A percentile compares a stretch with the other conserved stretches of the same genome.
phyloP scores from a whole-genome alignment of 64 coral and sea anemone species.

The Montipora sp. region DNA sequence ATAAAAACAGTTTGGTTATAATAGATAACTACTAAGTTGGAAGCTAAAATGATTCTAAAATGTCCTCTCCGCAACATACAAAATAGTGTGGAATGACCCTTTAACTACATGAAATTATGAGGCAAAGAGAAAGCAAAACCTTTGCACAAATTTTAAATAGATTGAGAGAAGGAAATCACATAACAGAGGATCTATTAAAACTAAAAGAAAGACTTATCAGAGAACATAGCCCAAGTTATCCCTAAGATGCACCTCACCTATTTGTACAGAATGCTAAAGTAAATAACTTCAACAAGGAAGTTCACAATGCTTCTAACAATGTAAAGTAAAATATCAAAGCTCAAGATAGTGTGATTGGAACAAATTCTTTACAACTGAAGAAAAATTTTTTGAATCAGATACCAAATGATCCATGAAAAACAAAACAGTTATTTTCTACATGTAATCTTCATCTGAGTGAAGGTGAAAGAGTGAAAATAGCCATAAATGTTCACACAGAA shows the following conservation, averaged over 20 bases:
- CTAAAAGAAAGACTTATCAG: constrained; percentile 26
- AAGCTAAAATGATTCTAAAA: too few species aligned
- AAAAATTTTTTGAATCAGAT: constrained; percentile 21
- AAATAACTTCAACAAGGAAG: not conserved
- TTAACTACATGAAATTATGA: constrained; percentile 4
- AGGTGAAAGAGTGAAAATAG: constrained; percentile 62
- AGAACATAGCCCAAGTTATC: constrained; percentile 10
- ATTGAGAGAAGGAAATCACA: constrained; percentile 39
- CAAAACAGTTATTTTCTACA: constrained; percentile 53
- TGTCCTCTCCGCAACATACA: too few species aligned
- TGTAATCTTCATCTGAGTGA: constrained; percentile 38
- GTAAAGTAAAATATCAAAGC: constrained; percentile 8
- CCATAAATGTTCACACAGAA: constrained; percentile 57
- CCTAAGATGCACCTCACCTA: constrained; percentile 23
- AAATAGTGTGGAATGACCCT: too few species aligned
- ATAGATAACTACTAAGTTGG: too few species aligned
- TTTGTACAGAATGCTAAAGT: constrained; percentile 56
- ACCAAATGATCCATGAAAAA: constrained; percentile 41
- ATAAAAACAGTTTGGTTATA: too few species aligned
- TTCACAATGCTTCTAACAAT: not conserved
- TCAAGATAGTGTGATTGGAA: constrained; percentile 55
- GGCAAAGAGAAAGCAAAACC: constrained; percentile 38
- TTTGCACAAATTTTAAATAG: constrained; percentile 51
- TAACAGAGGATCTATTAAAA: constrained; percentile 37
- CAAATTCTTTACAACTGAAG: constrained; percentile 10